phyloP scores from a whole-genome alignment of 2,113 vertebrate species.

The Conger conger region DNA sequence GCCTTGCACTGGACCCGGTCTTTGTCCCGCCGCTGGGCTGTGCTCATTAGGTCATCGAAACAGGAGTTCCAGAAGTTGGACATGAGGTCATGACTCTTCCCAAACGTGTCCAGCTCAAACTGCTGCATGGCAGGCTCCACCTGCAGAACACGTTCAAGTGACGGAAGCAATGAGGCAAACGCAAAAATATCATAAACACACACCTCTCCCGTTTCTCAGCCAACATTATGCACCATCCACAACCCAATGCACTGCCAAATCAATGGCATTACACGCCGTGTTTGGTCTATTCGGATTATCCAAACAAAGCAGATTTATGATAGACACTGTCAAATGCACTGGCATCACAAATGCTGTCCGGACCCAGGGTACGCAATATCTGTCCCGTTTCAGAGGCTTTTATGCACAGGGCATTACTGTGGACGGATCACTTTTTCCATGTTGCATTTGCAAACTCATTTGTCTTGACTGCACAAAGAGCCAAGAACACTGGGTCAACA shows the following conservation, averaged over 20 bases:
- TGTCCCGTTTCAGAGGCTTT: conserved; percentile 52
- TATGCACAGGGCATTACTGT: conserved; percentile 7
- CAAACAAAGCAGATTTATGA: conserved; percentile 65
- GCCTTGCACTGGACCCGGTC: conserved; percentile 73
- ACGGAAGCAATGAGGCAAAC: not conserved
- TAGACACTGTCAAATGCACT: conserved; percentile 45
- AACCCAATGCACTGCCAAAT: conserved; percentile 33
- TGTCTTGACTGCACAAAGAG: not conserved
- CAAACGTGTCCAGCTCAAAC: conserved; percentile 90
- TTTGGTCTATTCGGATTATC: conserved; percentile 54
- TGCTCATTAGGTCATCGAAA: conserved; percentile 93
- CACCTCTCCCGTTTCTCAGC: not conserved
- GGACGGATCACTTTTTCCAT: conserved; percentile 34
- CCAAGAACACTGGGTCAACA: not conserved
- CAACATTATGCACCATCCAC: not conserved
- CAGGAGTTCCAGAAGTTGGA: conserved; percentile 97
- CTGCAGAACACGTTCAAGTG: conserved; percentile 55
- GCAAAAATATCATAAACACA: conserved; percentile 14
- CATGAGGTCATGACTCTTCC: conserved; percentile 93
- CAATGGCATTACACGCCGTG: conserved; percentile 47
- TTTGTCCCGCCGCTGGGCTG: conserved; percentile 73
- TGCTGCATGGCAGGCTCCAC: conserved; percentile 88
- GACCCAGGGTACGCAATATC: conserved; percentile 32
- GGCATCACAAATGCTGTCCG: conserved; percentile 45
- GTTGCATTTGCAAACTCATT: conserved; percentile 5